phyloP scores from a whole-genome alignment of 2,888 invertebrate species.

The Netelia virgata region DNA sequence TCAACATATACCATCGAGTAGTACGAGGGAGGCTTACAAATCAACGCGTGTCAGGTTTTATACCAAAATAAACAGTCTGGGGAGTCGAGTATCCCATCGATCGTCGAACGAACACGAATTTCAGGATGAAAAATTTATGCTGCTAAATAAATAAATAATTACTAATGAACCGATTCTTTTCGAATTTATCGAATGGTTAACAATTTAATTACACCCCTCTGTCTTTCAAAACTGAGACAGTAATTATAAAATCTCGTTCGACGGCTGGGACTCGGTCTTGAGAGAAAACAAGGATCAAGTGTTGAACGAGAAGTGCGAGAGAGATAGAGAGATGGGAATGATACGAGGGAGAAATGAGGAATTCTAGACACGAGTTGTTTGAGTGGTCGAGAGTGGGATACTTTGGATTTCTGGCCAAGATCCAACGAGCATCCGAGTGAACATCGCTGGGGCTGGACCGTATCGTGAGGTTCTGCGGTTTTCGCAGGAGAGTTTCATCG shows the following conservation, averaged over 20 bases:
- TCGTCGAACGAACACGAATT: too few relatives aligned
- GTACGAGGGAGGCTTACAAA: too few relatives aligned
- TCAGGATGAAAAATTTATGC: too few relatives aligned
- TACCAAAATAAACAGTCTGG: too few relatives aligned
- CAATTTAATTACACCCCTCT: background rate
- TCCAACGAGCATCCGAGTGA: slow-evolving; percentile 1
- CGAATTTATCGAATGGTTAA: background rate
- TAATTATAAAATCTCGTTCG: background rate
- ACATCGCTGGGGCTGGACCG: slow-evolving; percentile 16
- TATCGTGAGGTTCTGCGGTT: slow-evolving; percentile 11
- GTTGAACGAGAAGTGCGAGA: background rate
- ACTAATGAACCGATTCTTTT: too few relatives aligned
- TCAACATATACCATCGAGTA: too few relatives aligned
- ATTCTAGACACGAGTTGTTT: slow-evolving; percentile 30
- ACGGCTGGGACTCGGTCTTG: background rate
- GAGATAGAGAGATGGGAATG: background rate
- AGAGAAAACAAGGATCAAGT: background rate
- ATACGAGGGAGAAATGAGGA: slow-evolving; percentile 26
- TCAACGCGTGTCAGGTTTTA: too few relatives aligned
- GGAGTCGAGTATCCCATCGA: too few relatives aligned
- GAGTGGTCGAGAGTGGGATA: slow-evolving; percentile 17
- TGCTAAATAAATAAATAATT: too few relatives aligned
- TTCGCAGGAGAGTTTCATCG: slow-evolving; percentile 12
- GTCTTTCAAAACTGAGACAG: background rate
- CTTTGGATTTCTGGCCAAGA: slow-evolving; percentile 39